These are phyloP conservation scores for Babylonia areolata DNA, from an alignment of 1,140 invertebrate genomes.

Conservation along the genomic window DNA sequence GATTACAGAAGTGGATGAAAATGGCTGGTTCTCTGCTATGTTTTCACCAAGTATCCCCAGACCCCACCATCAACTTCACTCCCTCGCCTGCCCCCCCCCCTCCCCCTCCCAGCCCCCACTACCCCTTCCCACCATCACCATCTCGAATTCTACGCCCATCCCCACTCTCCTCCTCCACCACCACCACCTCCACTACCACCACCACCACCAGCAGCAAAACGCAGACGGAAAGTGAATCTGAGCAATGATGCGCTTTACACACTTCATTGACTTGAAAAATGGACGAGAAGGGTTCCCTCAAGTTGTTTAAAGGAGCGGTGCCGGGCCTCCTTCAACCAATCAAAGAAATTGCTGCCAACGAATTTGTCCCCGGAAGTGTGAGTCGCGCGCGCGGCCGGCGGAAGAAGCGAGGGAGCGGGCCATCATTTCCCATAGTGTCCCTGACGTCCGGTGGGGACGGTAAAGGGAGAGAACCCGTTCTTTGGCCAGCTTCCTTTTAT, in stretches of 20 bases:
- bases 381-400: not conserved
- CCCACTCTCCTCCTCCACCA: no score
- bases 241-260: slow-evolving; percentile 18
- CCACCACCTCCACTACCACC: no score
- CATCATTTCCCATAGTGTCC: slow-evolving; percentile 28
- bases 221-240: not conserved
- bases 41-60: no score
- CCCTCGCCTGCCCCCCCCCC: no score
- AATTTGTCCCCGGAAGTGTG: slow-evolving; percentile 17
- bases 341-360: slow-evolving; percentile 18
- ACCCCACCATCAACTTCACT: no score
- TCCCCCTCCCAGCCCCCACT: no score
- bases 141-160: no score
- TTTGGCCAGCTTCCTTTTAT: not conserved
- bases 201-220: no score
- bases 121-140: no score
- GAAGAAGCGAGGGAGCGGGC: not conserved
- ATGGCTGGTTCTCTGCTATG: no score
- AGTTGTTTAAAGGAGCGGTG: slow-evolving; percentile 1
- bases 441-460: slow-evolving; percentile 12
- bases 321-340: not conserved
- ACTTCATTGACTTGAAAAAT: slow-evolving; percentile 1
- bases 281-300: not conserved
- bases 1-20: no score
- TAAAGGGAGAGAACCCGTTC: not conserved